Evolutionary conservation across 2,113 vertebrate genomes (phyloP).

Genomic region (Amazona vittata): DNA sequence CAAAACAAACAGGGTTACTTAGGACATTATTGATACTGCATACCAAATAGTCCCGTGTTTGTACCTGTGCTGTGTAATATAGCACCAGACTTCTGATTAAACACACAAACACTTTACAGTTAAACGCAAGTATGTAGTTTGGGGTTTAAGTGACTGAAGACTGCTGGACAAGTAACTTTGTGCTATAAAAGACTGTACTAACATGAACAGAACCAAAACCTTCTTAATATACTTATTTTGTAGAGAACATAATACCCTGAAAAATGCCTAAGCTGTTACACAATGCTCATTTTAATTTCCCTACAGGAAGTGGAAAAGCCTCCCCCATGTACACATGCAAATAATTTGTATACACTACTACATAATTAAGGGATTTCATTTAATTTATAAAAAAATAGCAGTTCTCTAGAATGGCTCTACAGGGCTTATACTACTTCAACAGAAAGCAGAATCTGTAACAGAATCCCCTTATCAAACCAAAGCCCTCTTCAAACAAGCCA

Average conservation of each 20-base stretch:
- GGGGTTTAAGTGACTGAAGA: neutral
- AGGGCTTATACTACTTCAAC: neutral
- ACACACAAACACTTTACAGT: neutral
- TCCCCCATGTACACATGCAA: neutral
- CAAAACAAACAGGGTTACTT: neutral
- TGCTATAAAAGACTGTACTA: neutral
- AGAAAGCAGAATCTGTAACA: neutral
- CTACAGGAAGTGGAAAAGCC: neutral
- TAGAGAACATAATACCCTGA: neutral
- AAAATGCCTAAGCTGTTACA: slow-evolving; percentile 20
- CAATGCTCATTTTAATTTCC: neutral
- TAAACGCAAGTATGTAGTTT: neutral
- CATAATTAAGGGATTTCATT: neutral
- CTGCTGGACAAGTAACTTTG: neutral
- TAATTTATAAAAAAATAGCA: neutral
- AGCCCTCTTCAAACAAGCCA: neutral
- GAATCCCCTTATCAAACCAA: neutral
- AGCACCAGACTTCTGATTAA: neutral
- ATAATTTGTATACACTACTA: neutral
- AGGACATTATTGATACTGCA: neutral
- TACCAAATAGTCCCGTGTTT: neutral
- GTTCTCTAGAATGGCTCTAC: neutral
- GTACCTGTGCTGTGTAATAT: neutral
- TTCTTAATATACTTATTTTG: neutral
- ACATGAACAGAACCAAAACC: neutral